Conservation (phyloP, 2,888 invertebrate genomes). For the Ischnus inquisitorius region DNA sequence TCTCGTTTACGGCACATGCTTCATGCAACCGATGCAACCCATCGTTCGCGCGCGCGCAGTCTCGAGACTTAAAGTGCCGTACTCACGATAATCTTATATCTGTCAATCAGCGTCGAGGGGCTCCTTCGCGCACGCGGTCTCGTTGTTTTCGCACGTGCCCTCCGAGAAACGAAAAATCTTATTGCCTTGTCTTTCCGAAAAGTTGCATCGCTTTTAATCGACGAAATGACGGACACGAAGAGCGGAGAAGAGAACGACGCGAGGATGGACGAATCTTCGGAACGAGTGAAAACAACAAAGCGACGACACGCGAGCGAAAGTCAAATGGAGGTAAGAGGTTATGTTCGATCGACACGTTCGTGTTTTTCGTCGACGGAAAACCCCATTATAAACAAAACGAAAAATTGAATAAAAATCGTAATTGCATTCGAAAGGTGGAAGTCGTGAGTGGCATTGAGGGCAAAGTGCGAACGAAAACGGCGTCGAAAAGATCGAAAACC, state of each 20-base stretch:
- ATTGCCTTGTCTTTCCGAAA: too few relatives aligned
- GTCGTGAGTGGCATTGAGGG: conserved; percentile 89
- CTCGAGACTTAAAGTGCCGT: too few relatives aligned
- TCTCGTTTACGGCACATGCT: too few relatives aligned
- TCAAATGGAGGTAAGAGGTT: conserved; percentile 75
- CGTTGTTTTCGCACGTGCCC: too few relatives aligned
- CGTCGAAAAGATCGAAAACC: conserved; percentile 78
- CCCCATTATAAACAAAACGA: not conserved
- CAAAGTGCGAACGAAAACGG: conserved; percentile 83
- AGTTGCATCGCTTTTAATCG: too few relatives aligned
- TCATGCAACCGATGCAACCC: too few relatives aligned
- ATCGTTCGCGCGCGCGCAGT: too few relatives aligned
- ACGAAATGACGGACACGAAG: conserved; percentile 25
- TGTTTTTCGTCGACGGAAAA: not conserved
- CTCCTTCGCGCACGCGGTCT: too few relatives aligned
- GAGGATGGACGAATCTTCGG: not conserved
- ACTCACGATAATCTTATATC: too few relatives aligned
- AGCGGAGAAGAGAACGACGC: not conserved
- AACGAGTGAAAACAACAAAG: conserved; percentile 66
- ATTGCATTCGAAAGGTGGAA: conserved; percentile 86
- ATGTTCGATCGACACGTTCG: conserved; percentile 31
- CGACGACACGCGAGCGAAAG: conserved; percentile 72
- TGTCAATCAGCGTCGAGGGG: too few relatives aligned
- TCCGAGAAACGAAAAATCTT: too few relatives aligned
- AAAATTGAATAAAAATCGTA: not conserved